Conservation (phyloP, 2,888 invertebrate species). For the Heliconius sara region DNA sequence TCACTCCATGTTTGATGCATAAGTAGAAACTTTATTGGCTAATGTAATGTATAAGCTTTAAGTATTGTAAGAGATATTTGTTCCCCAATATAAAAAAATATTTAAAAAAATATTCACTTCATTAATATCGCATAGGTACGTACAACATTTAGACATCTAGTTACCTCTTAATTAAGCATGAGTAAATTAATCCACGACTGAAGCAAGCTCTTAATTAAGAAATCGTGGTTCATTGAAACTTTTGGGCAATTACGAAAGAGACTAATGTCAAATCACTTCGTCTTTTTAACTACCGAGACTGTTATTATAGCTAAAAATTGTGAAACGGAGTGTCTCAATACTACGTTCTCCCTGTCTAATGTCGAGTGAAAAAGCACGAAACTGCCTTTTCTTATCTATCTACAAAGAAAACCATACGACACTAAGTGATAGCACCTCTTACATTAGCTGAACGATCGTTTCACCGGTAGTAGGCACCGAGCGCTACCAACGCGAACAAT, state of each 20-base stretch:
- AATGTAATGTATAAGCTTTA: too few species aligned
- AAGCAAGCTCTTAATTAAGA: not conserved
- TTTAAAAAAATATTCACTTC: not conserved
- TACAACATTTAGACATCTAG: not conserved
- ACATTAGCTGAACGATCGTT: conserved; percentile 12
- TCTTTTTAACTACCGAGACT: not conserved
- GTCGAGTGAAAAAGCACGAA: not conserved
- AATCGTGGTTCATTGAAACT: not conserved
- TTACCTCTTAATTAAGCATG: not conserved
- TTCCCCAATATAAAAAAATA: too few species aligned
- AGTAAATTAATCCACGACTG: not conserved
- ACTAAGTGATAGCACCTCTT: not conserved
- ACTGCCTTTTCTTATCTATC: not conserved
- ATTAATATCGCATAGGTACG: not conserved
- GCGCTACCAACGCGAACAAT: conserved; percentile 15
- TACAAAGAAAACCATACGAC: not conserved
- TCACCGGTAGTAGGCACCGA: not conserved
- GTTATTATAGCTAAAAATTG: too few species aligned
- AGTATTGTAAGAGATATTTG: too few species aligned
- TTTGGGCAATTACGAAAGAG: not conserved
- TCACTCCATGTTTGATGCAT: too few species aligned
- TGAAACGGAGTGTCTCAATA: too few species aligned
- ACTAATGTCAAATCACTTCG: not conserved
- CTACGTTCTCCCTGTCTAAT: too few species aligned
- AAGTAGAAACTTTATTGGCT: too few species aligned